phyloP scores from a whole-genome alignment of 1,140 invertebrate genomes.

The Leptinotarsa defecta region DNA sequence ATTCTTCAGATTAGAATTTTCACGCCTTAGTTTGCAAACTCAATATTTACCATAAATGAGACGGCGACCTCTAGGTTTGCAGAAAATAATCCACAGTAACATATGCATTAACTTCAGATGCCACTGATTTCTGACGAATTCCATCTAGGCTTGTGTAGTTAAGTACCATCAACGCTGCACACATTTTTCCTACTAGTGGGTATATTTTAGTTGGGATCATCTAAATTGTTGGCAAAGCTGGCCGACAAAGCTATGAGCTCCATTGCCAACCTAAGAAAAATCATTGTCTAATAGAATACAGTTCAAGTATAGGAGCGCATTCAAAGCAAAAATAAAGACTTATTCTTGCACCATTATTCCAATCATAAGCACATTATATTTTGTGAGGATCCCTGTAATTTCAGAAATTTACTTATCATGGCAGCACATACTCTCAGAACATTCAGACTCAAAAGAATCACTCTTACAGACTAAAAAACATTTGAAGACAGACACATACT shows the following conservation, averaged over 20 bases:
- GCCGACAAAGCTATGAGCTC: slow-evolving; percentile 26
- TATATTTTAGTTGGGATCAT: not conserved
- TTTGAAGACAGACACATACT: too few species aligned
- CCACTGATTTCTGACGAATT: not conserved
- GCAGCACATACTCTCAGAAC: too few species aligned
- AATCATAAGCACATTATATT: slow-evolving; percentile 9
- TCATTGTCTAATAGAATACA: slow-evolving; percentile 11
- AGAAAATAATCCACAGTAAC: not conserved
- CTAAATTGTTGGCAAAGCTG: slow-evolving; percentile 29
- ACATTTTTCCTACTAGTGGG: not conserved
- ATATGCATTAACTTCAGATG: not conserved
- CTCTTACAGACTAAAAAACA: too few species aligned
- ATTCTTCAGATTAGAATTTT: not conserved
- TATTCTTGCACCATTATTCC: slow-evolving; percentile 5
- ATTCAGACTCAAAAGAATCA: too few species aligned
- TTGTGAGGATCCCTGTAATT: not conserved
- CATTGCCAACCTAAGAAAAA: slow-evolving; percentile 38
- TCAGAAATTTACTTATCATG: too few species aligned
- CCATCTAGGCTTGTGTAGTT: not conserved
- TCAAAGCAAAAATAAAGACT: not conserved
- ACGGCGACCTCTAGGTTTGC: not conserved
- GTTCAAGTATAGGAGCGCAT: not conserved
- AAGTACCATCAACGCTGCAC: not conserved
- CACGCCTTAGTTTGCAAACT: not conserved
- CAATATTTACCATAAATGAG: not conserved